These are phyloP conservation scores for Acropora tenuis DNA, from an alignment of 64 coral and sea anemone species.

Conservation along the genomic window DNA sequence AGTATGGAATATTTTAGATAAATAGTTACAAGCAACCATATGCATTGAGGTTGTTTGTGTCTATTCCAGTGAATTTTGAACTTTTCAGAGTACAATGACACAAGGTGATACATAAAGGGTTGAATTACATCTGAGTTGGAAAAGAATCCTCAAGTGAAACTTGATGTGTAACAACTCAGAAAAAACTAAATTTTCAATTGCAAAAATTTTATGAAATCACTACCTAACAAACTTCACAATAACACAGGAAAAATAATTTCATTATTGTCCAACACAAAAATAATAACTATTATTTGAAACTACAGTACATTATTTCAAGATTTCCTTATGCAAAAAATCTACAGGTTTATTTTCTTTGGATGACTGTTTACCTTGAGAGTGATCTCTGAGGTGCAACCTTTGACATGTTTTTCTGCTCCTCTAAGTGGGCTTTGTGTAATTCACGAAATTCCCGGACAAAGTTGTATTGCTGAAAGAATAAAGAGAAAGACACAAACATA, in stretches of 20 bases:
- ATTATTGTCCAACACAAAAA: neutral
- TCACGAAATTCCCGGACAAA: conserved; percentile 42
- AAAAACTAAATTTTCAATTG: neutral
- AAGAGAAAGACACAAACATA: neutral
- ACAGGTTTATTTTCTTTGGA: neutral
- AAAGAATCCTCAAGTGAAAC: too few species aligned
- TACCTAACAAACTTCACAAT: neutral
- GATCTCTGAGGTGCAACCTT: conserved; percentile 7
- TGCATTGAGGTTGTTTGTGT: too few species aligned
- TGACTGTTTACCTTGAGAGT: conserved; percentile 3
- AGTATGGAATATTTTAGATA: too few species aligned
- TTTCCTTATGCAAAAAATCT: neutral
- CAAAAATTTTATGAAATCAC: neutral
- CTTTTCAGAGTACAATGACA: too few species aligned
- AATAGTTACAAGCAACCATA: too few species aligned
- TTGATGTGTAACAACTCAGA: neutral
- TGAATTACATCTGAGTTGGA: too few species aligned
- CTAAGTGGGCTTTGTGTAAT: conserved; percentile 18
- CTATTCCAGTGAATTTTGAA: too few species aligned
- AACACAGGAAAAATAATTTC: neutral
- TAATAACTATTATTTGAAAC: too few species aligned
- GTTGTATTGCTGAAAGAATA: conserved; percentile 38
- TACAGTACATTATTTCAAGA: neutral
- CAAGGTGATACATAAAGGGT: too few species aligned
- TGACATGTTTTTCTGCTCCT: neutral